phyloP scores from a whole-genome alignment of 2,888 invertebrate species.

The Caradrina kadenii region DNA sequence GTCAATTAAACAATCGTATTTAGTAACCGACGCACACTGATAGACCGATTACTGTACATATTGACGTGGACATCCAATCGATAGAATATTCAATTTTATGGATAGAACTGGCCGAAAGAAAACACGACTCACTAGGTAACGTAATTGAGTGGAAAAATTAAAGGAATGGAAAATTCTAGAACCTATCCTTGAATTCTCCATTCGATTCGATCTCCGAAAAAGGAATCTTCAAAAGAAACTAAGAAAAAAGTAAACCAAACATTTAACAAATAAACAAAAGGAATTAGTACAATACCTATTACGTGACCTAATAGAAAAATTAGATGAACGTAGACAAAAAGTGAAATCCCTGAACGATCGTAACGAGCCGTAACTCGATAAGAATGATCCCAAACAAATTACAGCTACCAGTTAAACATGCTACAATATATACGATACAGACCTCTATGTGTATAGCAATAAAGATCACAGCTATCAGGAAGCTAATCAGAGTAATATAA shows the following conservation, averaged over 20 bases:
- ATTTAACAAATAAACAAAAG: constrained; percentile 40
- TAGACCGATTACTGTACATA: constrained; percentile 7
- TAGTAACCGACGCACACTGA: constrained; percentile 30
- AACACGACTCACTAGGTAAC: constrained; percentile 13
- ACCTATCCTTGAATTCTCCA: neutral
- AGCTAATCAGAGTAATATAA: constrained; percentile 22
- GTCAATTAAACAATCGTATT: constrained; percentile 56
- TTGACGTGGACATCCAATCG: constrained; percentile 34
- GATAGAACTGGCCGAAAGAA: constrained; percentile 3
- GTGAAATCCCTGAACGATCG: constrained; percentile 67
- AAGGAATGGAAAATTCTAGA: constrained; percentile 5
- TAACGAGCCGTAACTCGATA: constrained; percentile 70
- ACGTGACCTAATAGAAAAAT: constrained; percentile 64
- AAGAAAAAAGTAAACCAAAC: constrained; percentile 16
- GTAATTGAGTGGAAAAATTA: neutral
- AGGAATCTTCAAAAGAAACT: neutral
- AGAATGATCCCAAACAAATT: constrained; percentile 64
- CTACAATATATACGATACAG: constrained; percentile 19
- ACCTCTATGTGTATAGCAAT: constrained; percentile 37
- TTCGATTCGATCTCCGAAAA: neutral
- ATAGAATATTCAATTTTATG: constrained; percentile 40
- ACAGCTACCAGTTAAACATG: constrained; percentile 49
- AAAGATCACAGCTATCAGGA: constrained; percentile 31
- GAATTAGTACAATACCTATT: constrained; percentile 28
- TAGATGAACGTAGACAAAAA: constrained; percentile 62